Conservation (phyloP, 2,888 invertebrate genomes). For the Iphiclides podalirius region DNA sequence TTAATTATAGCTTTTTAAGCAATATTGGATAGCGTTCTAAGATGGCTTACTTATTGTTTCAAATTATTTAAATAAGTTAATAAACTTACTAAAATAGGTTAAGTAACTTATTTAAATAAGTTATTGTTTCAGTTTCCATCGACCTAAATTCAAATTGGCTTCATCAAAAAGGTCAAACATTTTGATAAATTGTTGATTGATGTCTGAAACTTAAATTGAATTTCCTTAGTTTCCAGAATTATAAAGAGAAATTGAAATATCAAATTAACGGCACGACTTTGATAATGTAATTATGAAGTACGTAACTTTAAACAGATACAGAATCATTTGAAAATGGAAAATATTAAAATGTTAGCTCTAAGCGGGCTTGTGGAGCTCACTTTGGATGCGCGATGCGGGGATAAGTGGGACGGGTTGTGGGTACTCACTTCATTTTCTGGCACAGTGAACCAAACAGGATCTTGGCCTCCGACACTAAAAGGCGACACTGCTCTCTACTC, state of each 20-base stretch:
- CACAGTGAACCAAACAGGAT: too few relatives aligned
- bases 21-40: too few relatives aligned
- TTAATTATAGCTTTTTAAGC: too few relatives aligned
- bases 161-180: conserved; percentile 20
- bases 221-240: conserved; percentile 13
- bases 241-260: conserved; percentile 18
- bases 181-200: conserved; percentile 24
- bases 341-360: too few relatives aligned
- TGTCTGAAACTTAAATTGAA: conserved; percentile 19
- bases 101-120: neutral
- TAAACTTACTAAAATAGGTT: neutral
- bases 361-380: too few relatives aligned
- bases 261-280: conserved; percentile 17
- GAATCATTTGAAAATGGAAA: too few relatives aligned
- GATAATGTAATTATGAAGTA: conserved; percentile 16
- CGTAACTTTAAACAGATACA: neutral
- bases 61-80: neutral
- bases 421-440: too few relatives aligned
- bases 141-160: conserved; percentile 19
- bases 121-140: conserved; percentile 2
- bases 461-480: too few relatives aligned
- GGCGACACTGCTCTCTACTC: too few relatives aligned
- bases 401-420: too few relatives aligned
- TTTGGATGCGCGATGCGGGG: too few relatives aligned
- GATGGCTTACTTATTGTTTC: too few relatives aligned